Evolutionary conservation across 2,113 vertebrate genomes (phyloP).

Genomic region (Ceuthmochares aereus): DNA sequence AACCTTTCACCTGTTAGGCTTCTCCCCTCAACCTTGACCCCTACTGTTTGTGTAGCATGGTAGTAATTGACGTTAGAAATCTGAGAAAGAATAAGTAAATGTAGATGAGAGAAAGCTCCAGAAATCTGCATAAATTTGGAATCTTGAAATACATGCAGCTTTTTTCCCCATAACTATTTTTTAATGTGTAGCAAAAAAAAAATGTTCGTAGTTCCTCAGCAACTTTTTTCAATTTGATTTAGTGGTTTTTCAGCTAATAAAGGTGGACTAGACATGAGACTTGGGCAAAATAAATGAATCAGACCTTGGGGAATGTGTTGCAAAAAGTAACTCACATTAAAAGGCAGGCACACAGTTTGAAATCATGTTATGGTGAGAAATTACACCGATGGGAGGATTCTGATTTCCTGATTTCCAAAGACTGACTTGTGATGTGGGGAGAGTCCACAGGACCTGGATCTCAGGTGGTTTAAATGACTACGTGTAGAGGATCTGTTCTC

Average conservation of each 20-base stretch:
- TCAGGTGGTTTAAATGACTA: background rate
- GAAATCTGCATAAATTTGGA: background rate
- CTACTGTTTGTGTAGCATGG: slow-evolving; percentile 81
- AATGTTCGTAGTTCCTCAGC: background rate
- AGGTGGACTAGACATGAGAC: background rate
- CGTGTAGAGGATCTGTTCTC: fast-evolving
- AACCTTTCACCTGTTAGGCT: slow-evolving; percentile 85
- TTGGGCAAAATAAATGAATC: slow-evolving; percentile 7
- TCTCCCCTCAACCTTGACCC: slow-evolving; percentile 82
- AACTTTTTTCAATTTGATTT: slow-evolving; percentile 27
- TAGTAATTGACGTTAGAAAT: slow-evolving; percentile 79
- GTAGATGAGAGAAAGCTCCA: slow-evolving; percentile 59
- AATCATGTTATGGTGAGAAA: background rate
- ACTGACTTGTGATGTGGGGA: background rate
- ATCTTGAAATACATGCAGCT: slow-evolving; percentile 32
- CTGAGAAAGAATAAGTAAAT: slow-evolving; percentile 80
- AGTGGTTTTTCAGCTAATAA: background rate
- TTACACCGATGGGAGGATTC: background rate
- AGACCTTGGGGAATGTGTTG: background rate
- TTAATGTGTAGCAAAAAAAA: background rate
- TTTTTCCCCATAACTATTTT: slow-evolving; percentile 14
- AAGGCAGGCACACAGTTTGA: background rate
- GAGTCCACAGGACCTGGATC: background rate
- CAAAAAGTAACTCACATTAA: background rate
- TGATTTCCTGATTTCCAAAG: background rate